Evolutionary conservation across 1,140 invertebrate genomes (phyloP), one percentile per base, ranked within the genome.

Genomic region (Cotesia chilonis): DNA sequence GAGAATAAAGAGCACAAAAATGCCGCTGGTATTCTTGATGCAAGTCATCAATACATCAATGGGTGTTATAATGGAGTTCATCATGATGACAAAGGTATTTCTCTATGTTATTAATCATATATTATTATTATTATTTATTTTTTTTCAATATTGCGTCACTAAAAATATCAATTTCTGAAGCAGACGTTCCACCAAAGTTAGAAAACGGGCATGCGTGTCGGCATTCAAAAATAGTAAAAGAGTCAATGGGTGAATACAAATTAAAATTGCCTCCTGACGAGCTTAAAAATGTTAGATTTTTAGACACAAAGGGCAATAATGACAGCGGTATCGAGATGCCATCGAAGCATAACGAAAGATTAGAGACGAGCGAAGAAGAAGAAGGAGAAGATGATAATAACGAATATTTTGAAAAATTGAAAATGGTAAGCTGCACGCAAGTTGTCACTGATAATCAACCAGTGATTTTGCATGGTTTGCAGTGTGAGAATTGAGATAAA

Each of bases 391-490:
- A 74, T n/a, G 80, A 79, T 68, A 76, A 78, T 51, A 76, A 82
- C 17, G 83, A 83, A 28, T 79, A 87, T 61, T 67, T 83, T 61
- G 81, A 76, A 61, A 78, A 77, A 67, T 76, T 87, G 70, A 85
- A 82, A 69, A 83, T 87, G 86, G 86, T 88, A 81, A 83, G 86
- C 81, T 59, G 70, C 28, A 65, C 38, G 52, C 57, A 60, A 35
- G 57, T 57, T 47, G 52, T 54, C 12, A 47, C 70, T 63, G 17
- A 66, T n/a, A 51, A 4, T 47, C 41, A 47, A 10, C 47, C 38
- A n/a, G 20, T 41, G 37, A 28, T 66, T 68, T 12, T 52, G 66
- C 66, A 68, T 68, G 66, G 47, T 28, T 66, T 66, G 47, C 20
- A 54, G 10, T 66, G 41, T 35, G 12, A 41, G 38, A 38, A 14